A percentile compares a stretch with the other conserved stretches of the same genome.
Conservation (phyloP, 2,888 invertebrate species). For the Drosophila lutescens region DNA sequence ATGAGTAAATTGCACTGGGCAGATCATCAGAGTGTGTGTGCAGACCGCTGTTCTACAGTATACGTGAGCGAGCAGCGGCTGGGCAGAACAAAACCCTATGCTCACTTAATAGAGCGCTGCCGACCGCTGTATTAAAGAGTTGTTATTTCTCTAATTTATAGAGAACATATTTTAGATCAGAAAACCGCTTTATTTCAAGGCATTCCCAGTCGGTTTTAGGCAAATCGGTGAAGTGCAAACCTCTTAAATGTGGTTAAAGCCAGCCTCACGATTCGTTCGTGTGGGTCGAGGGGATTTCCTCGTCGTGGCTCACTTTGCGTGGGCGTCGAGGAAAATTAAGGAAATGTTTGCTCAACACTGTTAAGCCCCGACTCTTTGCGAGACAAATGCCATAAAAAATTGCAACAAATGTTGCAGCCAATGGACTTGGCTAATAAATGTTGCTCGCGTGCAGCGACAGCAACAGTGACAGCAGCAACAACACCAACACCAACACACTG, state of each 20-base stretch:
- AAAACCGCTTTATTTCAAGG: background rate
- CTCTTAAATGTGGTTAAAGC: conserved; percentile 49
- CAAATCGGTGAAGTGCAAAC: conserved; percentile 40
- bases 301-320: conserved; percentile 37
- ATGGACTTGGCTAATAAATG: conserved; percentile 65
- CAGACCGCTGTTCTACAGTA: no score
- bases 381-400: conserved; percentile 62
- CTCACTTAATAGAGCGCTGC: no score
- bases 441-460: conserved; percentile 45
- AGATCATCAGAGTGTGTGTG: no score
- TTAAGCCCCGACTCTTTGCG: conserved; percentile 24
- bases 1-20: no score
- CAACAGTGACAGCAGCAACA: conserved; percentile 43
- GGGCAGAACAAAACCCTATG: no score
- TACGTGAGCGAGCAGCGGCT: no score
- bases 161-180: background rate
- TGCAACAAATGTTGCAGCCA: conserved; percentile 74
- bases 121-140: no score
- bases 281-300: conserved; percentile 43
- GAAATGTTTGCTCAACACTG: conserved; percentile 65
- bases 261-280: conserved; percentile 41
- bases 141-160: no score
- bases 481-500: conserved; percentile 7
- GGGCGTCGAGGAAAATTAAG: conserved; percentile 59
- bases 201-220: background rate